Conservation (phyloP, 2,113 vertebrate species). For the Erythrocercus mccallii region DNA sequence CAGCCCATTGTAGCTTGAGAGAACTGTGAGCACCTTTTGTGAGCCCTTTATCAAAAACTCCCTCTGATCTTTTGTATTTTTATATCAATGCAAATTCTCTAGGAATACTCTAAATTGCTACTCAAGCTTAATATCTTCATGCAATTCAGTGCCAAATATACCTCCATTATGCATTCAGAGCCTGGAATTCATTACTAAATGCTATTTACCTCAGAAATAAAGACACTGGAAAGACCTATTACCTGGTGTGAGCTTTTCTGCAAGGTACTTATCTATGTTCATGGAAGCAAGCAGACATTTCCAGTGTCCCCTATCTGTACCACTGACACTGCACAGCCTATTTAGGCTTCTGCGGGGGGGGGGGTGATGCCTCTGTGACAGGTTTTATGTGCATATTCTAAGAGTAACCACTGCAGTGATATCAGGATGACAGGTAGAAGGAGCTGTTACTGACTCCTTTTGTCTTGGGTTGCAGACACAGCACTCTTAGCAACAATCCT, state of each 20-base stretch:
- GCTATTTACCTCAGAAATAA: slow-evolving; percentile 2
- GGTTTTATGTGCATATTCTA: neutral
- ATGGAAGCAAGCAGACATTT: neutral
- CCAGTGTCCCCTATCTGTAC: neutral
- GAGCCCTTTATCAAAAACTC: neutral
- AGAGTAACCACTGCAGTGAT: neutral
- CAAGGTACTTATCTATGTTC: neutral
- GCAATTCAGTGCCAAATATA: neutral
- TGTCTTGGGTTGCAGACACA: neutral
- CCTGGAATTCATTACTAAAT: neutral
- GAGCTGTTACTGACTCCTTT: neutral
- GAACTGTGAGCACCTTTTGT: neutral
- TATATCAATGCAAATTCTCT: neutral
- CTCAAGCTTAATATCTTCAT: neutral
- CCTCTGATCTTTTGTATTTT: neutral
- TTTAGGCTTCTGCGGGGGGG: neutral
- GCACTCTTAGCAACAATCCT: neutral
- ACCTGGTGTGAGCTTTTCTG: neutral
- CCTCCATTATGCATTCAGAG: neutral
- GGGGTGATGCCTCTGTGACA: neutral
- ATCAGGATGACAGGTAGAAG: neutral
- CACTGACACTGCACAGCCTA: neutral
- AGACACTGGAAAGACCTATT: neutral
- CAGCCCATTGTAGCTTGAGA: neutral
- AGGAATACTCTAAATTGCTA: neutral